Conservation (phyloP, 2,113 vertebrate species). For the Peromyscus maniculatus region DNA sequence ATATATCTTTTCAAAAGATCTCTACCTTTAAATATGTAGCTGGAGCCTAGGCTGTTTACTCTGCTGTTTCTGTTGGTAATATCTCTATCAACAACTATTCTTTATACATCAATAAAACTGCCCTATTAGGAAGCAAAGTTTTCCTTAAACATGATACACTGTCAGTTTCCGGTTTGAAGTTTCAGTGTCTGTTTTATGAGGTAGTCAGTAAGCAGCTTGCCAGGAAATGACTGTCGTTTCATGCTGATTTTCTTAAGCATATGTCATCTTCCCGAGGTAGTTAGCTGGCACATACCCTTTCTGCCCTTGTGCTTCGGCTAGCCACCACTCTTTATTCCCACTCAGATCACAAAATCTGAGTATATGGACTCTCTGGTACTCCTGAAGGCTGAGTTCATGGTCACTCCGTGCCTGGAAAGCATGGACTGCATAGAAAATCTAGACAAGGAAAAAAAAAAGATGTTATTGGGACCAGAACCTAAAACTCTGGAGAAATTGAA, state of each 20-base stretch:
- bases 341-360: constrained; percentile 94
- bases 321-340: constrained; percentile 98
- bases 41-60: constrained; percentile 61
- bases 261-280: constrained; percentile 98
- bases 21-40: constrained; percentile 46
- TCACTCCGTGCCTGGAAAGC: constrained; percentile 96
- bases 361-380: constrained; percentile 95
- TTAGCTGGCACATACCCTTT: constrained; percentile 97
- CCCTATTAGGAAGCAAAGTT: constrained; percentile 64
- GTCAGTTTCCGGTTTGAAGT: constrained; percentile 60
- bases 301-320: constrained; percentile 95
- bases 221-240: constrained; percentile 47
- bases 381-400: constrained; percentile 96
- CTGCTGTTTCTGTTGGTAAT: constrained; percentile 63
- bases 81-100: constrained; percentile 57
- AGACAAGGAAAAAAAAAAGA: constrained; percentile 68
- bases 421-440: constrained; percentile 97
- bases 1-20: constrained; percentile 70
- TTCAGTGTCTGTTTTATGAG: constrained; percentile 75
- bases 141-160: constrained; percentile 68
- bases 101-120: constrained; percentile 65
- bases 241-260: constrained; percentile 87
- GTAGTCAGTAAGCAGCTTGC: constrained; percentile 71
- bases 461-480: constrained; percentile 9
- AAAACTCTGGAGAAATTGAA: not conserved